Percentiles rank a stretch among this genome's conserved stretches.
Conservation (phyloP, 2,888 invertebrate genomes). For the Agrilus biguttatus region DNA sequence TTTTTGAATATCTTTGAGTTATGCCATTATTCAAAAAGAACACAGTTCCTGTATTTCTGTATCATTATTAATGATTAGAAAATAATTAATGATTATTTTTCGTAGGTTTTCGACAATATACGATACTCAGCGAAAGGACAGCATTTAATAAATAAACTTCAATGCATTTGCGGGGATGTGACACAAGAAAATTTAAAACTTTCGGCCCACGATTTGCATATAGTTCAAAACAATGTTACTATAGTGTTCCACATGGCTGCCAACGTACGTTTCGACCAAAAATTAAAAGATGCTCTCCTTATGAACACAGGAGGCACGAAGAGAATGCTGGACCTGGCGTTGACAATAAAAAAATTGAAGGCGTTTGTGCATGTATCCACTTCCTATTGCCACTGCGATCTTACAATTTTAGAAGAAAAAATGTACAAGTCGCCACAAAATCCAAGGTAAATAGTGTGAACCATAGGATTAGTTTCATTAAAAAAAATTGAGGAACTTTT, state of each 20-base stretch:
- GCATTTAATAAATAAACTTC: conserved; percentile 34
- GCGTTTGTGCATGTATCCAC: conserved; percentile 75
- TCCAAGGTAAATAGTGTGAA: conserved; percentile 18
- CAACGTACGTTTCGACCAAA: conserved; percentile 54
- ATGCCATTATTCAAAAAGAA: too few relatives aligned
- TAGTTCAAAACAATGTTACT: conserved; percentile 38
- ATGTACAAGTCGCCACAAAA: conserved; percentile 49
- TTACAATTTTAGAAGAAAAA: conserved; percentile 61
- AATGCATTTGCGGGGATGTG: conserved; percentile 38
- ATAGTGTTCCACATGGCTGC: conserved; percentile 61
- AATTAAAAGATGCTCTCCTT: conserved; percentile 44
- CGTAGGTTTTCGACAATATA: conserved; percentile 25
- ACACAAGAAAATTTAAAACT: conserved; percentile 31
- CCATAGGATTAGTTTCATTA: too few relatives aligned
- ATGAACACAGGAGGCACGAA: conserved; percentile 42
- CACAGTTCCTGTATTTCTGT: too few relatives aligned
- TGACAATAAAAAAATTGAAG: conserved; percentile 20
- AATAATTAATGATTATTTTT: not conserved
- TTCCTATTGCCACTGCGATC: conserved; percentile 81
- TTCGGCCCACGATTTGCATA: conserved; percentile 29
- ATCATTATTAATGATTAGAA: too few relatives aligned
- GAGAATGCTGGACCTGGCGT: conserved; percentile 21
- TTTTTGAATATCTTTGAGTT: too few relatives aligned
- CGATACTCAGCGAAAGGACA: conserved; percentile 15
- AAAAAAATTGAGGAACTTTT: too few relatives aligned